A percentile compares a stretch with the other conserved stretches of the same genome.
Conservation (phyloP, 2,797 vertebrate species). For the Pogonophryne albipinna region DNA sequence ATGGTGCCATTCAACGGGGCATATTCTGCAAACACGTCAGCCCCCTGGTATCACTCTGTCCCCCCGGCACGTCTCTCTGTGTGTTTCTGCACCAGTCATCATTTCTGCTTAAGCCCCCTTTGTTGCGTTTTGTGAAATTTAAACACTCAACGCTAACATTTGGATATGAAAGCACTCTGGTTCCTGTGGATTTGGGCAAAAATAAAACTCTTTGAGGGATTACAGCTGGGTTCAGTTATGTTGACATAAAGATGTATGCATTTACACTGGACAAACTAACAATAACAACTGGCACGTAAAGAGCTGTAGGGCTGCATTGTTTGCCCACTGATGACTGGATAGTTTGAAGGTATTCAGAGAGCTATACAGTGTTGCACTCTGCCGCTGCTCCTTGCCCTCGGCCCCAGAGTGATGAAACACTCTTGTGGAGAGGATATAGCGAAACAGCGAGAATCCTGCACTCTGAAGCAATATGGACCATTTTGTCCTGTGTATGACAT, state of each 20-base stretch:
- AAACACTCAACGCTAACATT: conserved; percentile 64
- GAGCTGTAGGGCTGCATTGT: conserved; percentile 16
- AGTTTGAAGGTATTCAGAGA: conserved; percentile 15
- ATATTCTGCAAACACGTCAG: conserved; percentile 72
- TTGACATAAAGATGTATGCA: conserved; percentile 42
- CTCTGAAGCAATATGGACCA: neutral
- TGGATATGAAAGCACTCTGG: conserved; percentile 61
- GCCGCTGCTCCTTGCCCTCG: conserved; percentile 19
- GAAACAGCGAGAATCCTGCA: conserved; percentile 1
- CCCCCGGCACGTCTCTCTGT: conserved; percentile 63
- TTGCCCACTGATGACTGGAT: conserved; percentile 30
- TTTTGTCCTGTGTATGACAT: neutral
- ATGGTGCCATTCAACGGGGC: conserved; percentile 65
- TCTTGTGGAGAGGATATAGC: conserved; percentile 1
- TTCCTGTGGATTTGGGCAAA: conserved; percentile 38
- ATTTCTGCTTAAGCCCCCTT: conserved; percentile 71
- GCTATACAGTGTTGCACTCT: conserved; percentile 15
- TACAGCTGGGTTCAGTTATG: conserved; percentile 44
- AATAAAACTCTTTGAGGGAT: conserved; percentile 44
- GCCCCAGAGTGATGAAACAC: conserved; percentile 2
- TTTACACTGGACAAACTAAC: conserved; percentile 36
- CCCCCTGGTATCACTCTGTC: conserved; percentile 69
- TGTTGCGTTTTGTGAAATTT: conserved; percentile 70
- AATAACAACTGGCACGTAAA: conserved; percentile 24
- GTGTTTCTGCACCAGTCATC: conserved; percentile 75